These are phyloP conservation scores for Criorhina ranunculi DNA, from an alignment of 2,888 invertebrate genomes.

Conservation along the genomic window DNA sequence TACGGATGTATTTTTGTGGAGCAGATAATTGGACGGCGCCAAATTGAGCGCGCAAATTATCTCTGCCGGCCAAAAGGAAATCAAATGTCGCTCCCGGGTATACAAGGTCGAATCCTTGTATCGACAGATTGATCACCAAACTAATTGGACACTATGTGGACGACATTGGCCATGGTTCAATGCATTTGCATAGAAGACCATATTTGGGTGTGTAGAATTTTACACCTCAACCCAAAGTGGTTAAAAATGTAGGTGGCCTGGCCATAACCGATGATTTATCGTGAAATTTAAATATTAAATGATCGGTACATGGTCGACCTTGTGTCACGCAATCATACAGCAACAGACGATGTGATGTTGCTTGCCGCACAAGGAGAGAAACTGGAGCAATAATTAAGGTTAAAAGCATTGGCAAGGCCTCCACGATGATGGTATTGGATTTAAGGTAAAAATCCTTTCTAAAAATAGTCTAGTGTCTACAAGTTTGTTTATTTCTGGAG, in stretches of 20 bases:
- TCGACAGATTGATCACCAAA: constrained; percentile 68
- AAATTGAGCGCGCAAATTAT: constrained; percentile 52
- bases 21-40: constrained; percentile 63
- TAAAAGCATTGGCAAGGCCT: constrained; percentile 74
- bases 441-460: constrained; percentile 60
- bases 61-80: neutral
- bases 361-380: constrained; percentile 46
- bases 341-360: constrained; percentile 9
- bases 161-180: constrained; percentile 55
- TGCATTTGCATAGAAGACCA: constrained; percentile 48
- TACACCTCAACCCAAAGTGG: constrained; percentile 48
- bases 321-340: constrained; percentile 74
- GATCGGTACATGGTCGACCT: constrained; percentile 73
- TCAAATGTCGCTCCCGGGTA: constrained; percentile 59
- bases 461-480: constrained; percentile 43
- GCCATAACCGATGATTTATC: constrained; percentile 75
- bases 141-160: constrained; percentile 60
- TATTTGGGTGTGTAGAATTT: constrained; percentile 66
- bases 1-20: constrained; percentile 36
- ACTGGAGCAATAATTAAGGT: constrained; percentile 76
- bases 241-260: constrained; percentile 72
- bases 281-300: constrained; percentile 75
- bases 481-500: constrained; percentile 21
- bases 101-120: constrained; percentile 74
- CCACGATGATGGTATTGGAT: constrained; percentile 37